phyloP scores from a whole-genome alignment of 2,888 invertebrate genomes.

The Tetragnatha montana region DNA sequence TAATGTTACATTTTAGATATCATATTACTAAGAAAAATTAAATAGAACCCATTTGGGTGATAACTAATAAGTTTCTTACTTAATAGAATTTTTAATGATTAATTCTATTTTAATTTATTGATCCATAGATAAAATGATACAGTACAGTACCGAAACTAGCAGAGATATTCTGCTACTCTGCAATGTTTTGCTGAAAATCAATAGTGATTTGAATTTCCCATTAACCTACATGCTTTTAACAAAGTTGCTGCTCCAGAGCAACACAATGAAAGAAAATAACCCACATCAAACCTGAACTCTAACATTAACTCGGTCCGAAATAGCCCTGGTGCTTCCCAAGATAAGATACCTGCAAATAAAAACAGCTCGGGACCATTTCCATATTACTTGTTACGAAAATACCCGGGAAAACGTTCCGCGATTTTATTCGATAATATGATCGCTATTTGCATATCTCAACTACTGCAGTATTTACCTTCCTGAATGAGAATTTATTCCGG shows the following conservation, averaged over 20 bases:
- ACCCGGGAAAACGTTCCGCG: background rate
- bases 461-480: slow-evolving; percentile 37
- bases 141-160: too few species aligned
- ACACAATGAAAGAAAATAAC: background rate
- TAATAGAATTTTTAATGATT: too few species aligned
- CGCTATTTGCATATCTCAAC: slow-evolving; percentile 42
- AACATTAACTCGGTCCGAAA: slow-evolving; percentile 1
- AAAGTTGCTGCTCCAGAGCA: background rate
- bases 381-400: slow-evolving; percentile 25
- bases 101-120: too few species aligned
- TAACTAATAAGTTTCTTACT: too few species aligned
- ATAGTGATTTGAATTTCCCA: background rate
- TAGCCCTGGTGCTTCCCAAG: slow-evolving; percentile 5
- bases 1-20: too few species aligned
- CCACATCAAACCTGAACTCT: background rate
- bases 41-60: too few species aligned
- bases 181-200: background rate
- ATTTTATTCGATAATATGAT: slow-evolving; percentile 44
- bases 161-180: too few species aligned
- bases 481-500: background rate
- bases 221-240: background rate
- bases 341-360: slow-evolving; percentile 41
- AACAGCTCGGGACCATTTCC: slow-evolving; percentile 23
- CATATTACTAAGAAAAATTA: too few species aligned
- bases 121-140: too few species aligned